Conservation (phyloP, 2,888 invertebrate species). For the Troides helena region DNA sequence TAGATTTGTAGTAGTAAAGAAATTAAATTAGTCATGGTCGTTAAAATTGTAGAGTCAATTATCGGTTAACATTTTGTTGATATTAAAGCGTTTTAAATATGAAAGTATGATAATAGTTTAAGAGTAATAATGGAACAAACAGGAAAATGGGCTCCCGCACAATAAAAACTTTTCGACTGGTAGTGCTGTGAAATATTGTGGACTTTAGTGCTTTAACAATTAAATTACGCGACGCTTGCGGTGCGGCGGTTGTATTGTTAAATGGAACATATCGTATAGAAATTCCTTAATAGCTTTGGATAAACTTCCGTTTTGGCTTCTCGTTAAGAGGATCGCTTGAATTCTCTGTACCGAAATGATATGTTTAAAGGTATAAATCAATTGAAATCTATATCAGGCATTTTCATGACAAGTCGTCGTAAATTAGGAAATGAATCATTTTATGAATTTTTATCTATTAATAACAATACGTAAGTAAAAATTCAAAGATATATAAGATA, state of each 20-base stretch:
- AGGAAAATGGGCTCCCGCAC: constrained; percentile 18
- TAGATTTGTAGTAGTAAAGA: not conserved
- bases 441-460: no score
- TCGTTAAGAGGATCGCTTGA: not conserved
- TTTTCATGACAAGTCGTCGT: not conserved
- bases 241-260: constrained; percentile 17
- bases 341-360: not conserved
- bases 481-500: not conserved
- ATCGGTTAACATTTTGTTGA: constrained; percentile 5
- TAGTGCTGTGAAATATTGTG: constrained; percentile 25
- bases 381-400: not conserved
- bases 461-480: not conserved
- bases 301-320: not conserved
- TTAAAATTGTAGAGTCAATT: not conserved
- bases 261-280: constrained; percentile 19
- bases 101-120: constrained; percentile 23
- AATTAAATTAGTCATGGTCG: not conserved
- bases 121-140: constrained; percentile 23
- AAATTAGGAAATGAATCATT: not conserved
- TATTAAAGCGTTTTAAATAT: constrained; percentile 19
- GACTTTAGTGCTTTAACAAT: constrained; percentile 29
- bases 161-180: constrained; percentile 27
- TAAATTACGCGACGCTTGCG: constrained; percentile 26
- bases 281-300: constrained; percentile 1
- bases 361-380: not conserved